A percentile compares a stretch with the other conserved stretches of the same genome.
phyloP scores from a whole-genome alignment of 1,140 invertebrate species.

The Phymastichus coffea region DNA sequence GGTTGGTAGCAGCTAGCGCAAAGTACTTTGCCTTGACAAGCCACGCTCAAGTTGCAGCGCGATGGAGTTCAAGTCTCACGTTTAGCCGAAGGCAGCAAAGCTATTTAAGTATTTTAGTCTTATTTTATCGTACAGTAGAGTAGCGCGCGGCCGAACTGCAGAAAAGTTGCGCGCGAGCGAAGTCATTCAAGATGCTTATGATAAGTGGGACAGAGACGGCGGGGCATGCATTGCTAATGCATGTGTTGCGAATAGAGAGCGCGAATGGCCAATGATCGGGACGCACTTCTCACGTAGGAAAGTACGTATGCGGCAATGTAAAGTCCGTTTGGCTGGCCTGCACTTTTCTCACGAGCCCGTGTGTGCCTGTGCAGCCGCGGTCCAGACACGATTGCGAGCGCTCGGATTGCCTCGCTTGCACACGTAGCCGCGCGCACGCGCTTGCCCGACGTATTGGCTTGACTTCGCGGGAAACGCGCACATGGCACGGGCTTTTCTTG shows the following conservation, averaged over 20 bases:
- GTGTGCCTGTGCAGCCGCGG: no score
- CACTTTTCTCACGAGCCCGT: constrained; percentile 13
- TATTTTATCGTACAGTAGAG: no score
- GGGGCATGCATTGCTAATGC: background rate
- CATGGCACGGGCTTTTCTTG: no score
- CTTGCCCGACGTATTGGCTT: background rate
- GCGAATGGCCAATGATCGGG: background rate
- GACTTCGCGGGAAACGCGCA: background rate
- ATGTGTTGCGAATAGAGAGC: background rate
- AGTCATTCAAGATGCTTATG: constrained; percentile 9
- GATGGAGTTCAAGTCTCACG: no score
- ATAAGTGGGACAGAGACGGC: constrained; percentile 13
- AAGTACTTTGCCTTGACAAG: no score
- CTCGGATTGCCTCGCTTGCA: background rate
- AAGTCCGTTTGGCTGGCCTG: background rate
- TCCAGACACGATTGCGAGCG: background rate
- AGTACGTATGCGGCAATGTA: background rate
- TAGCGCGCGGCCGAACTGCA: no score
- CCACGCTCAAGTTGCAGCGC: no score
- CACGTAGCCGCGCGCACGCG: background rate
- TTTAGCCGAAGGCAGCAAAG: no score
- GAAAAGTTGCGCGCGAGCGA: background rate
- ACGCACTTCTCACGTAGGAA: constrained; percentile 4
- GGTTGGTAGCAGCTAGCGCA: no score
- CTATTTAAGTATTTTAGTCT: no score